A percentile compares a stretch with the other conserved stretches of the same genome.
Evolutionary conservation across 2,113 vertebrate species (phyloP).

Genomic region (Labeo rohita): DNA sequence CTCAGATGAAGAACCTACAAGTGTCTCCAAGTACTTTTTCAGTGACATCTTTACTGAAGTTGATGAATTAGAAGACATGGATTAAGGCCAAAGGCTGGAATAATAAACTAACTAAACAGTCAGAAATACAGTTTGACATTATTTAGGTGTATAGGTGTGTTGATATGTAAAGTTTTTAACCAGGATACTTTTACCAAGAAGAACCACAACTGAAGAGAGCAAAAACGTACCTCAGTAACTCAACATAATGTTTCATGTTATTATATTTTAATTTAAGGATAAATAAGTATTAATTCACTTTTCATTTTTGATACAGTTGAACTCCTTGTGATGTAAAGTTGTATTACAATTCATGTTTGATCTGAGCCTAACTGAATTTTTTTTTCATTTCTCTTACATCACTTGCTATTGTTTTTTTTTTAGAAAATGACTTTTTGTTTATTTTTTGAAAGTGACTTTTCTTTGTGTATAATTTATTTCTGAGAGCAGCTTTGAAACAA

Average conservation of each 20-base stretch:
- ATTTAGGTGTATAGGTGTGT: background rate
- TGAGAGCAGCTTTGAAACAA: background rate
- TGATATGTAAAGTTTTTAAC: background rate
- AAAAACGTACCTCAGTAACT: background rate
- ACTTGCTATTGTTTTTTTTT: background rate
- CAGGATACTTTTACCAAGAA: background rate
- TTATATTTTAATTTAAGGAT: background rate
- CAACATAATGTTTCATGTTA: background rate
- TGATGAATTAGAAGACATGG: constrained; percentile 70
- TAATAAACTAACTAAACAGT: background rate
- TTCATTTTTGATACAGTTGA: background rate
- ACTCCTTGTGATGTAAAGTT: background rate
- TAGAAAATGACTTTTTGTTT: background rate
- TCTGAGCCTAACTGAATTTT: background rate
- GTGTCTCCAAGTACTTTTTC: constrained; percentile 89
- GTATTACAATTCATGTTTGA: background rate
- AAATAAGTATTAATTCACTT: background rate
- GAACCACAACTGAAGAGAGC: background rate
- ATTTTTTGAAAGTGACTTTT: background rate
- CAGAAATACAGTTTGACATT: background rate
- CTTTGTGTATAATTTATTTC: background rate
- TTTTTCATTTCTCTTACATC: background rate
- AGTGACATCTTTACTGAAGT: constrained; percentile 94
- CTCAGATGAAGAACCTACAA: constrained; percentile 78
- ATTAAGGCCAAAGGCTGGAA: background rate